Percentiles rank a stretch among this genome's conserved stretches.
Evolutionary conservation across 2,797 vertebrate species (phyloP).

Genomic region (Alfaro cultratus): DNA sequence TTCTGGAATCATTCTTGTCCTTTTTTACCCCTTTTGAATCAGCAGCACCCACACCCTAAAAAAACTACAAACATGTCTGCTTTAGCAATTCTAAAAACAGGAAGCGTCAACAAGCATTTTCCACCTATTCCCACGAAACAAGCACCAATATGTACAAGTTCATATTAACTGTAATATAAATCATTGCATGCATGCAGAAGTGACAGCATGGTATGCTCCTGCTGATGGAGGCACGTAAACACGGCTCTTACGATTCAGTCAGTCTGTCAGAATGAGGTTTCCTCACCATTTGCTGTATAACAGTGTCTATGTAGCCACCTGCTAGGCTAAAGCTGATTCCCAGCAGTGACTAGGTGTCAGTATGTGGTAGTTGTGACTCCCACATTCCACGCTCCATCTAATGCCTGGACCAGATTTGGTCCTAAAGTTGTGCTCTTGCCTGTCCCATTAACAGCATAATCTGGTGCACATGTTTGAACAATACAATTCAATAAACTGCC

Average conservation of each 20-base stretch:
- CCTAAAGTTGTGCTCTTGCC: background rate
- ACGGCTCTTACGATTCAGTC: background rate
- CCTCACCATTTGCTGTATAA: background rate
- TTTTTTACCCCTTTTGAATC: background rate
- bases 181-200: background rate
- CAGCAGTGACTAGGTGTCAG: background rate
- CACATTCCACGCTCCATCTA: background rate
- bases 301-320: background rate
- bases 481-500: background rate
- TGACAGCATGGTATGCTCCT: background rate
- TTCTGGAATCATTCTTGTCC: background rate
- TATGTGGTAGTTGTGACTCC: background rate
- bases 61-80: background rate
- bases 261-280: background rate
- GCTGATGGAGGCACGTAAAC: background rate
- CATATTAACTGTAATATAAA: constrained; percentile 1
- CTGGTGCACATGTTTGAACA: background rate
- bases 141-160: background rate
- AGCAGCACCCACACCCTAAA: background rate
- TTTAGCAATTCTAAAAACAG: background rate
- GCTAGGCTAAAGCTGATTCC: background rate
- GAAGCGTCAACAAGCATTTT: background rate
- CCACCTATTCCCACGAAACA: background rate
- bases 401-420: background rate
- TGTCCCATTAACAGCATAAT: background rate